Evolutionary conservation across 2,113 vertebrate species (phyloP).

Genomic region (Sturnus vulgaris): DNA sequence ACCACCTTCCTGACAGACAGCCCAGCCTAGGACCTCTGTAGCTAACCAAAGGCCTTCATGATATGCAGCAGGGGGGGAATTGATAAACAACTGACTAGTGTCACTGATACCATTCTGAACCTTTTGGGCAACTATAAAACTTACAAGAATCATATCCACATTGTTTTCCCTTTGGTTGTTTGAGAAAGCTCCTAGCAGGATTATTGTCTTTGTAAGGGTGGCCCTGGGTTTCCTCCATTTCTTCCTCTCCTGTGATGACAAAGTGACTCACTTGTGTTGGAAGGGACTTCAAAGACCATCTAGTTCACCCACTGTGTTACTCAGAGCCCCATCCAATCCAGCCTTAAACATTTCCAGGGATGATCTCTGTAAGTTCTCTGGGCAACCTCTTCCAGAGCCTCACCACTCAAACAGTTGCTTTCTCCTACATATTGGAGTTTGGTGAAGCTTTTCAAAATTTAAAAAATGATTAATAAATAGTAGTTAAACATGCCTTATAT

Average conservation of each 20-base stretch:
- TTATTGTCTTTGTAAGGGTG: not conserved
- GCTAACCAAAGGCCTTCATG: not conserved
- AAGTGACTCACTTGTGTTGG: not conserved
- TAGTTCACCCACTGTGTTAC: not conserved
- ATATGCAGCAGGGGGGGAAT: not conserved
- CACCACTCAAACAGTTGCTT: not conserved
- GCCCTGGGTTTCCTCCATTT: not conserved
- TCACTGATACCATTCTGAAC: not conserved
- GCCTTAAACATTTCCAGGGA: not conserved
- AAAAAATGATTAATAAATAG: not conserved
- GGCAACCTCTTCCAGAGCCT: not conserved
- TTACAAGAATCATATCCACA: not conserved
- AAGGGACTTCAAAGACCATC: not conserved
- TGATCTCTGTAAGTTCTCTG: not conserved
- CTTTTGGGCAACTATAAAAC: not conserved
- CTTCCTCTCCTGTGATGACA: not conserved
- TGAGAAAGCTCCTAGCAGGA: not conserved
- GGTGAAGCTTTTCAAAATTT: not conserved
- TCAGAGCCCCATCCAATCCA: not conserved
- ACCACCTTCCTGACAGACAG: not conserved
- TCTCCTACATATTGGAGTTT: not conserved
- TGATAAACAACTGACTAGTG: not conserved
- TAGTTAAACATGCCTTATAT: not conserved
- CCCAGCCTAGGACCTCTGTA: not conserved
- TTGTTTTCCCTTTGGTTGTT: not conserved